phyloP scores from a whole-genome alignment of 2,888 invertebrate genomes.

The Cryptosula pallasiana region DNA sequence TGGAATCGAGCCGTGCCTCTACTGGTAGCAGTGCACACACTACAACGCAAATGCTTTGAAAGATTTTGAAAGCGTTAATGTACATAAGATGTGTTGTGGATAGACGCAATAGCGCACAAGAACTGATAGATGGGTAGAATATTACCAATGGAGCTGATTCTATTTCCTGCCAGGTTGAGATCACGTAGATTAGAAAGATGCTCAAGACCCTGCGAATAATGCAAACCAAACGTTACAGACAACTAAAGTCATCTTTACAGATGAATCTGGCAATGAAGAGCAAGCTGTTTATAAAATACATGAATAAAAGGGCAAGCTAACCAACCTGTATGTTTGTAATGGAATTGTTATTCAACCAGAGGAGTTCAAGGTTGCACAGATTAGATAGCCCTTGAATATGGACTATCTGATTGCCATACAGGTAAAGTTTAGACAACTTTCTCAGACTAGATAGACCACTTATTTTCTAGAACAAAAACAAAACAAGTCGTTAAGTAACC shows the following conservation, averaged over 20 bases:
- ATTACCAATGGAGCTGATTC: constrained; percentile 48
- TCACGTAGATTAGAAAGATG: constrained; percentile 39
- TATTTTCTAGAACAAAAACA: constrained; percentile 7
- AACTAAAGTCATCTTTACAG: not conserved
- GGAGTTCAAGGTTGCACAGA: constrained; percentile 1
- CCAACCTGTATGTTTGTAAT: constrained; percentile 3
- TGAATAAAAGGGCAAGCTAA: too few relatives aligned
- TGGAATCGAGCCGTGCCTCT: too few relatives aligned
- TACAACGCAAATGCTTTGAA: too few relatives aligned
- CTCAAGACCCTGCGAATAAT: constrained; percentile 46
- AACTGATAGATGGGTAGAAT: too few relatives aligned
- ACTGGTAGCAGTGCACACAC: too few relatives aligned
- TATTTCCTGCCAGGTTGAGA: constrained; percentile 49
- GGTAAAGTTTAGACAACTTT: constrained; percentile 9
- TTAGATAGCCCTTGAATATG: constrained; percentile 7
- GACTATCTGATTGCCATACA: constrained; percentile 23
- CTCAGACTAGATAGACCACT: not conserved
- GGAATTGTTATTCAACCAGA: constrained; percentile 12
- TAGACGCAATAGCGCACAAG: too few relatives aligned
- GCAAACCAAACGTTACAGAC: too few relatives aligned
- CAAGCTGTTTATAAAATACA: too few relatives aligned
- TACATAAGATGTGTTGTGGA: too few relatives aligned
- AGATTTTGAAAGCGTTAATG: too few relatives aligned
- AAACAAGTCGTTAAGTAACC: too few relatives aligned
- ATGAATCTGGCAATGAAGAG: not conserved